phyloP scores from a whole-genome alignment of 2,797 vertebrate species.

The Eupleurogrammus muticus region DNA sequence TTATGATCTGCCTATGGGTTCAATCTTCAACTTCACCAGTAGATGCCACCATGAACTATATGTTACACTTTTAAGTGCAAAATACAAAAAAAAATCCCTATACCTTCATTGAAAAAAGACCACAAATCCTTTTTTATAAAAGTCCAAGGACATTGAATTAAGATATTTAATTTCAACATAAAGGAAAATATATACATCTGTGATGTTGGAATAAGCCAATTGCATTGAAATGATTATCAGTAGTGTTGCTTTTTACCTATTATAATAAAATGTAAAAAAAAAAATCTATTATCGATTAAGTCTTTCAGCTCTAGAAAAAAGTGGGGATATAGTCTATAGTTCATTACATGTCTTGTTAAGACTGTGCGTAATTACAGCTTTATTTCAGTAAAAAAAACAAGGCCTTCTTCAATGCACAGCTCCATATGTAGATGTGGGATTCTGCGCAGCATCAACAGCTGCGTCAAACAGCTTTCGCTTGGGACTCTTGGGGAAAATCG shows the following conservation, averaged over 20 bases:
- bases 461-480: constrained; percentile 50
- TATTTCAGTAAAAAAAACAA: constrained; percentile 29
- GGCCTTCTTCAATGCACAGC: constrained; percentile 30
- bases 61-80: background rate
- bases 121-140: background rate
- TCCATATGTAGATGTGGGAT: constrained; percentile 54
- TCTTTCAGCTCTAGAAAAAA: background rate
- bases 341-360: constrained; percentile 16
- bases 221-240: background rate
- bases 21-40: no score
- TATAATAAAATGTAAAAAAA: no score
- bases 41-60: no score
- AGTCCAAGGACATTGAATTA: no score
- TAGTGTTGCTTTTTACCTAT: background rate
- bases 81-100: background rate
- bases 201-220: background rate
- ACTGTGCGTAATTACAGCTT: background rate
- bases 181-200: background rate
- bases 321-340: constrained; percentile 1
- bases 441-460: constrained; percentile 48
- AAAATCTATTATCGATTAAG: background rate
- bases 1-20: no score
- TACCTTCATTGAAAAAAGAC: background rate
- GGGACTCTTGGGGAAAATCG: constrained; percentile 26
- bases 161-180: background rate